Evolutionary conservation across 35 echinoderm and acorn worm species (phyloP), one percentile per base, ranked within the genome.

Genomic region (Diadema setosum): DNA sequence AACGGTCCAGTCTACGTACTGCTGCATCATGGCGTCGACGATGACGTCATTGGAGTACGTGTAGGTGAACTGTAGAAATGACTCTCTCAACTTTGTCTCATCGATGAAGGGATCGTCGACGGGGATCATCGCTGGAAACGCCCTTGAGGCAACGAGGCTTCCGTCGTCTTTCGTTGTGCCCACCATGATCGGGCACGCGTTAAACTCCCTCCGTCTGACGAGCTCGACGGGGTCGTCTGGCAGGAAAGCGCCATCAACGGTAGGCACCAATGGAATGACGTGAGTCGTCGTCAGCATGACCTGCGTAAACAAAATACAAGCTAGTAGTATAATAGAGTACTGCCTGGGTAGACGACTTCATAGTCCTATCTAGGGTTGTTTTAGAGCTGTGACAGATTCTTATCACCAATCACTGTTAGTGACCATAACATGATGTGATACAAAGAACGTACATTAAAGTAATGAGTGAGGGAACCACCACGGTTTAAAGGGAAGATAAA

Each of bases 231-330:
- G 90, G 37, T 89, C 76, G 23, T 90, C 86, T 27, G 86, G 59
- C 6, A 97, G 58, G 65, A 97, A 93, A 35, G 70, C 86, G 17
- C 87, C 86, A 85, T 97, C 94, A 11, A 97, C 74, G 11, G 81
- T 69, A 33, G 90, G 85, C 39, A 92, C 82, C 24, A 97, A 91
- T 7, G 94, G 94, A 42, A 97, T 85, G 23, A 91, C 63, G 6
- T 52, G 9, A 11, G 48, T 52, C n/a, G 48, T 52, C n/a, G 9
- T n/a, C 48, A 52, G 48, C 48, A 52, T 9, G 9, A 52, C 48
- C 48, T 52, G 48, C n/a, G n/a, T n/a, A n/a, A n/a, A n/a, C n/a
- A n/a, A n/a, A n/a, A n/a, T n/a, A n/a, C n/a, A n/a, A n/a, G n/a
- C n/a, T n/a, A n/a, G n/a, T n/a, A n/a, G n/a, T n/a, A n/a, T n/a